phyloP scores from a whole-genome alignment of 2,113 vertebrate species.

The Gnathonemus longibarbis region DNA sequence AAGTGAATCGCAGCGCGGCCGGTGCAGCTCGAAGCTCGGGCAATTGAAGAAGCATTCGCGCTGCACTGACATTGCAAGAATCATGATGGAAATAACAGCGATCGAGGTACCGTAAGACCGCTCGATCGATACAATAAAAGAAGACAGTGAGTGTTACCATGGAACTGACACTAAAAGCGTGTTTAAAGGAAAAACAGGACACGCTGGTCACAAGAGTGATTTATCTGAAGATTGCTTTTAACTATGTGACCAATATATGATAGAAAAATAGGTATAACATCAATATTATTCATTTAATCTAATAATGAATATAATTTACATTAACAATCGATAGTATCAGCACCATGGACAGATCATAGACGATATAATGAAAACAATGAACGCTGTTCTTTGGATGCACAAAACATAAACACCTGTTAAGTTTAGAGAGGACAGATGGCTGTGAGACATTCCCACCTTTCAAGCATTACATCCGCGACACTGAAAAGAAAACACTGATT shows the following conservation, averaged over 20 bases:
- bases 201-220: neutral
- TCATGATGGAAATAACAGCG: neutral
- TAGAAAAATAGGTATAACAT: neutral
- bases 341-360: conserved; percentile 17
- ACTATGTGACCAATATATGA: neutral
- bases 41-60: conserved; percentile 17
- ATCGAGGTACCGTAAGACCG: neutral
- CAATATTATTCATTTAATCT: neutral
- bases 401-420: neutral
- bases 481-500: neutral
- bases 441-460: neutral
- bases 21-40: neutral
- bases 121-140: conserved; percentile 9
- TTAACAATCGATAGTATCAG: neutral
- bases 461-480: neutral
- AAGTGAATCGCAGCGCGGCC: neutral
- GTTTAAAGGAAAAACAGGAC: neutral
- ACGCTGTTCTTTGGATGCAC: neutral
- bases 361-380: neutral
- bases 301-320: neutral
- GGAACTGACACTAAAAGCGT: neutral
- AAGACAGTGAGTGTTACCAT: neutral
- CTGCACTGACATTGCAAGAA: conserved; percentile 6
- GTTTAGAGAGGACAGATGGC: neutral
- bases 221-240: neutral